A percentile compares a stretch with the other conserved stretches of the same genome.
These are phyloP conservation scores for Erpobdella octoculata DNA, from an alignment of 2,888 invertebrate genomes.

Conservation along the genomic window DNA sequence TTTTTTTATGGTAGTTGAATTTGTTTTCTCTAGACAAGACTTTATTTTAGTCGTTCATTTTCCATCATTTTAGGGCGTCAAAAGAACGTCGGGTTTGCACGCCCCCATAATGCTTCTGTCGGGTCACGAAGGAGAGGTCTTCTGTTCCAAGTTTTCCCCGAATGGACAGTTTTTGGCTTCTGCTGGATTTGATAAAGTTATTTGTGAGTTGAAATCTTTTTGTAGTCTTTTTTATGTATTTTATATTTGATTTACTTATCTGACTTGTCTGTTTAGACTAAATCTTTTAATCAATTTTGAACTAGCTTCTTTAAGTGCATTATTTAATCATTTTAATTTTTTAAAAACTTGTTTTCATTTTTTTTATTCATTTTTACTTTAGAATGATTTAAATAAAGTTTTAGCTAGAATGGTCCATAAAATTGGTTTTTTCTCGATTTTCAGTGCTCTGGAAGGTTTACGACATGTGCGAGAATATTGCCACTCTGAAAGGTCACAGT, in stretches of 20 bases:
- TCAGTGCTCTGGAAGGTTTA: constrained; percentile 83
- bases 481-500: constrained; percentile 81
- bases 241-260: not conserved
- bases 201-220: constrained; percentile 69
- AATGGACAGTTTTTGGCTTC: constrained; percentile 90
- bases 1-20: not conserved
- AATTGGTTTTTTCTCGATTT: constrained; percentile 30
- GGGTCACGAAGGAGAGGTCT: constrained; percentile 94
- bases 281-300: constrained; percentile 3
- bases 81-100: constrained; percentile 73
- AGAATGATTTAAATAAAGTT: not conserved
- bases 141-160: constrained; percentile 83
- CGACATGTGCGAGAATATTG: constrained; percentile 93
- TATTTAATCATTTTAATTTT: not conserved
- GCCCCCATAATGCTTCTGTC: constrained; percentile 91
- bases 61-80: constrained; percentile 18
- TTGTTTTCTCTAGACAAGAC: too few relatives aligned
- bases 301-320: too few relatives aligned
- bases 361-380: not conserved
- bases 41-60: too few relatives aligned
- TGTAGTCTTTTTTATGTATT: not conserved
- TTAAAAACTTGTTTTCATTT: not conserved
- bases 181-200: constrained; percentile 86
- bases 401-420: too few relatives aligned
- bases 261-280: not conserved